Conservation (phyloP, 2,113 vertebrate genomes). For the Pogona vitticeps region DNA sequence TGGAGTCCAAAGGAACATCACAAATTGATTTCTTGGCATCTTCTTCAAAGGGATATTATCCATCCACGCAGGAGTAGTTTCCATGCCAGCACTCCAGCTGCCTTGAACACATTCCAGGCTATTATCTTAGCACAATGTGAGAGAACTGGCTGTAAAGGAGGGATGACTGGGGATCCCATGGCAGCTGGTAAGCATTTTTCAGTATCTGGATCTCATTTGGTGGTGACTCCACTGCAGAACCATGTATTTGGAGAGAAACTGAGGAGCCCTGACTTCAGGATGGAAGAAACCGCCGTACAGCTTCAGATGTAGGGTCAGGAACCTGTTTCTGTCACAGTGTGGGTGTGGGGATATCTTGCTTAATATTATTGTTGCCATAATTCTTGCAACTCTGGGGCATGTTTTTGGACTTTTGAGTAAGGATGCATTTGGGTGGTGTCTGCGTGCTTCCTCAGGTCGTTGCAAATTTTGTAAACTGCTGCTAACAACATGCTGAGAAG, state of each 20-base stretch:
- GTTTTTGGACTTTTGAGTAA: neutral
- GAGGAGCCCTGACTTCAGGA: neutral
- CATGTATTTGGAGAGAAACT: neutral
- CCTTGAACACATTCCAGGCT: rapidly evolving
- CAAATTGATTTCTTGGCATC: neutral
- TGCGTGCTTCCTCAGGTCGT: neutral
- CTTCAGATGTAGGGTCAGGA: neutral
- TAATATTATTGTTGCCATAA: neutral
- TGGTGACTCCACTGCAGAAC: neutral
- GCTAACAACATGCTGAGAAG: neutral
- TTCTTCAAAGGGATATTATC: neutral
- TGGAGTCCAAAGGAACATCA: neutral
- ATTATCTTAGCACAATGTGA: neutral
- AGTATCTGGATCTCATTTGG: neutral
- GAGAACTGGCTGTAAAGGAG: neutral
- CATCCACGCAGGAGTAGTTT: neutral
- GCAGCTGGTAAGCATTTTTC: neutral
- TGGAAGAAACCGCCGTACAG: neutral
- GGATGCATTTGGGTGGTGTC: neutral
- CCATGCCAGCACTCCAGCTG: neutral
- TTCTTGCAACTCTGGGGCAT: neutral
- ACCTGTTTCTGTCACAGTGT: neutral
- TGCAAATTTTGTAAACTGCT: neutral
- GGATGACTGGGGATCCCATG: neutral
- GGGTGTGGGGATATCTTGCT: neutral